Evolutionary conservation across 2,113 vertebrate genomes (phyloP).

Genomic region (Catharus fuscescens): DNA sequence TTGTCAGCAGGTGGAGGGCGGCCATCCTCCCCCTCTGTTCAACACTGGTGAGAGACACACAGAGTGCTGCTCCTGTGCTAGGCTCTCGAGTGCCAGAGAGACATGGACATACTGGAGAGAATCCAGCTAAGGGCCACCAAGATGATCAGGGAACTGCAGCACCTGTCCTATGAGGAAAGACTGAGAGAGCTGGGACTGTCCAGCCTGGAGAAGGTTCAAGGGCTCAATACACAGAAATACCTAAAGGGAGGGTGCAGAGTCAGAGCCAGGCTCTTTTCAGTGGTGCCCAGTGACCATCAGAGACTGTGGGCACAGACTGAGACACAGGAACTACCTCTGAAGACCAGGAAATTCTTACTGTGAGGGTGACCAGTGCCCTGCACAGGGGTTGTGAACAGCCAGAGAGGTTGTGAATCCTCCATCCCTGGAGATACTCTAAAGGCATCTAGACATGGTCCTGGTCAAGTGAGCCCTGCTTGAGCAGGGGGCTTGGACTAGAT

Average conservation of each 20-base stretch:
- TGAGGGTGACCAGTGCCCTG: not conserved
- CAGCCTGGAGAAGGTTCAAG: not conserved
- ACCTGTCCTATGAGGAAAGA: not conserved
- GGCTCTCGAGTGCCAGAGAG: not conserved
- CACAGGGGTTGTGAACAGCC: not conserved
- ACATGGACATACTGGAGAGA: not conserved
- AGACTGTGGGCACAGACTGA: not conserved
- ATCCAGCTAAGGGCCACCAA: not conserved
- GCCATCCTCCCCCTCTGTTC: not conserved
- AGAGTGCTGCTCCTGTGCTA: not conserved
- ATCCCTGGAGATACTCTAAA: not conserved
- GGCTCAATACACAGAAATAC: not conserved
- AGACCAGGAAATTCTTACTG: not conserved
- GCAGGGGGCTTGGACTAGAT: not conserved
- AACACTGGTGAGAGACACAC: not conserved
- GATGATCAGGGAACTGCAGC: not conserved
- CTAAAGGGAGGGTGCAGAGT: not conserved
- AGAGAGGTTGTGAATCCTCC: not conserved
- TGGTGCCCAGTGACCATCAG: not conserved
- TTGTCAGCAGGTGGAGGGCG: not conserved
- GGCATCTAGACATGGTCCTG: rapidly evolving
- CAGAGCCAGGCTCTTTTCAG: not conserved
- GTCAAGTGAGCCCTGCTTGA: not conserved
- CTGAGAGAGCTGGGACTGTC: not conserved
- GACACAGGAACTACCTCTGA: not conserved